phyloP scores from a whole-genome alignment of 2,888 invertebrate species.

The Poecilus cupreus region DNA sequence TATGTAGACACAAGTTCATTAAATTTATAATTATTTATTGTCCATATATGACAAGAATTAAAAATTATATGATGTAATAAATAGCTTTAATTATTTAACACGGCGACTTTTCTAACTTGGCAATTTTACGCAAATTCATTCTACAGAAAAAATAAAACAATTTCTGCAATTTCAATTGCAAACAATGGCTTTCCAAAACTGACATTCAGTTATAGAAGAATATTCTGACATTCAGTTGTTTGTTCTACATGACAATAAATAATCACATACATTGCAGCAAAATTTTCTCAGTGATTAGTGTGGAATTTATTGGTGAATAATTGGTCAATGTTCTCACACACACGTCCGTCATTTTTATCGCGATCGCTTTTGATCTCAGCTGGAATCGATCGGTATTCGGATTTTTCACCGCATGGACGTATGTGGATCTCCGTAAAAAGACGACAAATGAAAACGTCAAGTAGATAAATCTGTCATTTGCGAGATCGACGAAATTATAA shows the following conservation, averaged over 20 bases:
- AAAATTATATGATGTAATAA: too few relatives aligned
- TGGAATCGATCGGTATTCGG: conserved; percentile 26
- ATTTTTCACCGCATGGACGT: conserved; percentile 10
- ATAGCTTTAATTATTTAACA: too few relatives aligned
- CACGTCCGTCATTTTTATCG: conserved; percentile 24
- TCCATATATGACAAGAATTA: not conserved
- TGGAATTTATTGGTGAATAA: conserved; percentile 33
- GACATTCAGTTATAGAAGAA: too few relatives aligned
- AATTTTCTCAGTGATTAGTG: conserved; percentile 24
- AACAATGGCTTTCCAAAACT: not conserved
- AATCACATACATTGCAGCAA: not conserved
- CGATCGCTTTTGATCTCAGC: conserved; percentile 34
- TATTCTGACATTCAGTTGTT: too few relatives aligned
- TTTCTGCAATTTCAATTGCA: too few relatives aligned
- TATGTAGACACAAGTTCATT: not conserved
- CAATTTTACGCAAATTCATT: too few relatives aligned
- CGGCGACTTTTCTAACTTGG: too few relatives aligned
- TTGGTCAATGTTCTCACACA: conserved; percentile 41
- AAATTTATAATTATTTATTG: not conserved
- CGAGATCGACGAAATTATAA: conserved; percentile 51
- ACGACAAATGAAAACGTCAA: conserved; percentile 56
- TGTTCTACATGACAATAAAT: conserved; percentile 18
- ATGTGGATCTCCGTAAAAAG: conserved; percentile 41
- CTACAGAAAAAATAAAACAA: too few relatives aligned
- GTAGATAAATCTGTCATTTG: conserved; percentile 56